Evolutionary conservation across 2,888 invertebrate species (phyloP).

Genomic region (Polydrusus pterygomalis): DNA sequence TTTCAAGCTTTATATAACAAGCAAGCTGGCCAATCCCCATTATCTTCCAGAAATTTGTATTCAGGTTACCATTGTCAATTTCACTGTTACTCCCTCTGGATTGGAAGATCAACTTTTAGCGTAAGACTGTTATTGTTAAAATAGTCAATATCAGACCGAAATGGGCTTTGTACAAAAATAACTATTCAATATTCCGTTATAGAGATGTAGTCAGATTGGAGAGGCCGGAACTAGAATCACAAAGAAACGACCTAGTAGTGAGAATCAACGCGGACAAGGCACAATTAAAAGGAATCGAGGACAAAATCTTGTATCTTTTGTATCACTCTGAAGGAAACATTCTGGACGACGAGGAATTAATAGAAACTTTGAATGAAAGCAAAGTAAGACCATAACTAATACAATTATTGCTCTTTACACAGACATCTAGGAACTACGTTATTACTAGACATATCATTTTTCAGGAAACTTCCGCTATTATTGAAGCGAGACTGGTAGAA

Average conservation of each 20-base stretch:
- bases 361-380: conserved; percentile 91
- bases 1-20: conserved; percentile 92
- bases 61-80: conserved; percentile 94
- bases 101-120: conserved; percentile 94
- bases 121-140: conserved; percentile 73
- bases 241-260: conserved; percentile 87
- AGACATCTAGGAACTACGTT: too few species aligned
- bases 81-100: conserved; percentile 92
- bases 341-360: conserved; percentile 93
- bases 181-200: conserved; percentile 50
- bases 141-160: too few species aligned
- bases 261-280: conserved; percentile 91
- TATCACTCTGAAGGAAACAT: conserved; percentile 92
- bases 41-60: conserved; percentile 95
- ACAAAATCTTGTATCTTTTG: conserved; percentile 89
- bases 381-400: conserved; percentile 74
- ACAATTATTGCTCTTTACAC: too few species aligned
- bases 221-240: conserved; percentile 88
- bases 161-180: too few species aligned
- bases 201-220: conserved; percentile 94
- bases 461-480: conserved; percentile 92
- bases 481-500: conserved; percentile 89
- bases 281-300: conserved; percentile 89
- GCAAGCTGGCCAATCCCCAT: conserved; percentile 94
- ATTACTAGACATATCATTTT: conserved; percentile 2